Conservation (phyloP, 2,113 vertebrate species). For the Sterrhoptilus dennistouni region DNA sequence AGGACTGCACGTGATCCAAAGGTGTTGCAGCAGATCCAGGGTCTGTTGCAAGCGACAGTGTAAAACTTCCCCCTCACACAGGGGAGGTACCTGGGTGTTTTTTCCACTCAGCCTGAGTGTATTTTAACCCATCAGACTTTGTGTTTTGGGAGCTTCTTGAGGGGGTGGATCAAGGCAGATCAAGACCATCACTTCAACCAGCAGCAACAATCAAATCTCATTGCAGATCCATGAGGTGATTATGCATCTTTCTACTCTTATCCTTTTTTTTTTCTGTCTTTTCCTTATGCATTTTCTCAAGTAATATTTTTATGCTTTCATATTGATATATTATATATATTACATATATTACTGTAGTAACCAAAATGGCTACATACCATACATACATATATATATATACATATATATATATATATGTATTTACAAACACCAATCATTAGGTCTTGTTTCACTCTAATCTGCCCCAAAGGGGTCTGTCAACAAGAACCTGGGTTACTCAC, state of each 20-base stretch:
- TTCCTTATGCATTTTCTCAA: neutral
- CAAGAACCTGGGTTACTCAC: neutral
- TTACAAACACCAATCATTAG: neutral
- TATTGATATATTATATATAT: neutral
- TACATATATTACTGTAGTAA: neutral
- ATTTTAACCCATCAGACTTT: neutral
- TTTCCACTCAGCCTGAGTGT: neutral
- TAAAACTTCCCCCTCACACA: neutral
- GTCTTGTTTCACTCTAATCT: neutral
- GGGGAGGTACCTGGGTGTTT: neutral
- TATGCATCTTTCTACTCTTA: neutral
- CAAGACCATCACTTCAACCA: neutral
- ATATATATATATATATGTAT: neutral
- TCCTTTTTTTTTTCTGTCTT: neutral
- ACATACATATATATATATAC: too few relatives aligned
- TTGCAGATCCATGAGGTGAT: neutral
- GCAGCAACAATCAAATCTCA: neutral
- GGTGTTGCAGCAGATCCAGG: neutral
- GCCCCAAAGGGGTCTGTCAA: too few relatives aligned
- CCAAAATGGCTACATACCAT: neutral
- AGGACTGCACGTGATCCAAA: neutral
- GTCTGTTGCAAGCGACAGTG: neutral
- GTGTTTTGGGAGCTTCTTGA: neutral
- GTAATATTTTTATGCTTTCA: neutral
- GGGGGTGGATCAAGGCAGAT: neutral